phyloP scores from a whole-genome alignment of 2,888 invertebrate genomes.

The Volucella zonaria region DNA sequence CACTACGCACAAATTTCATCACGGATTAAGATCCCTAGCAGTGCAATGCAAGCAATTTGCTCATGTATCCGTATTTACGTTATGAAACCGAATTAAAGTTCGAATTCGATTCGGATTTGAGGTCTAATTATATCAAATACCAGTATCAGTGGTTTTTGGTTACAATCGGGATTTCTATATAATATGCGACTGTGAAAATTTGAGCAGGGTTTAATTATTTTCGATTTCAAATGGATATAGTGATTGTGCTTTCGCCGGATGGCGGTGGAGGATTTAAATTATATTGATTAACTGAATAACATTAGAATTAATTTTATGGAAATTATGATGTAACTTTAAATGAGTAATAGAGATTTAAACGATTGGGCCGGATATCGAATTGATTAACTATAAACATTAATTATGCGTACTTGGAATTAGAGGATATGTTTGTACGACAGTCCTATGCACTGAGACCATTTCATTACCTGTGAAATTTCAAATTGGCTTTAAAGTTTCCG shows the following conservation, averaged over 20 bases:
- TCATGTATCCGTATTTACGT: no score
- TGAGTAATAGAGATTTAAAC: neutral
- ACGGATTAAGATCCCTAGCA: no score
- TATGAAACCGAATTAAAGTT: no score
- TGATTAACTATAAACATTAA: no score
- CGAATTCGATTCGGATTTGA: neutral
- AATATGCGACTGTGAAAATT: constrained; percentile 2
- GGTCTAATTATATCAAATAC: constrained; percentile 2
- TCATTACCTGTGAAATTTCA: no score
- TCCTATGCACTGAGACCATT: no score
- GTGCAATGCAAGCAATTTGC: no score
- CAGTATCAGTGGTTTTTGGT: neutral
- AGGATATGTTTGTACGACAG: no score
- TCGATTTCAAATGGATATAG: constrained; percentile 23
- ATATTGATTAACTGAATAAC: neutral
- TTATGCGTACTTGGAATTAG: no score
- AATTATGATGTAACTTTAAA: neutral
- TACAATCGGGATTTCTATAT: neutral
- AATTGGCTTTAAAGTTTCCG: no score
- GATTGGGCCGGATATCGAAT: neutral
- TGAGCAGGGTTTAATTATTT: constrained; percentile 22
- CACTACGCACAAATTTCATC: no score
- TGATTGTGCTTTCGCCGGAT: neutral
- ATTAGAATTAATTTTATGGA: no score
- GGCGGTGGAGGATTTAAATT: neutral